phyloP scores from a whole-genome alignment of 2,113 vertebrate species.

The Sylvietta virens region DNA sequence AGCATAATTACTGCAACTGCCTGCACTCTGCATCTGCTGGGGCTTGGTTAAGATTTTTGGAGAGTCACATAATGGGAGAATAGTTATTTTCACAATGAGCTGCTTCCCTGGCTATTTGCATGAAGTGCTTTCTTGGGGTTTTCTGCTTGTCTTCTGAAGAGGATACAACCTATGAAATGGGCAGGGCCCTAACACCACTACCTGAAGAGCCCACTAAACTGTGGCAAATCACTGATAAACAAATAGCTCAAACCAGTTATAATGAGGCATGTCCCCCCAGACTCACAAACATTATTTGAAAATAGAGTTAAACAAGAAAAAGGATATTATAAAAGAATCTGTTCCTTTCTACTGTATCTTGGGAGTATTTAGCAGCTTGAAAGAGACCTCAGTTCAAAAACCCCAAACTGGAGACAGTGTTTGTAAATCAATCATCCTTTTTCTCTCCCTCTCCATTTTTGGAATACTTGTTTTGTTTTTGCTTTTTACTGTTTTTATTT shows the following conservation, averaged over 20 bases:
- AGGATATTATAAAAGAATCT: not conserved
- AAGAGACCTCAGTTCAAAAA: not conserved
- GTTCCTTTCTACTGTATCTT: not conserved
- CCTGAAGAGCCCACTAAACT: not conserved
- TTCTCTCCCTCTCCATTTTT: not conserved
- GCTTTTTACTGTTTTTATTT: not conserved
- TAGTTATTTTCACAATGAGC: not conserved
- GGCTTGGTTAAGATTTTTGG: slow-evolving; percentile 23
- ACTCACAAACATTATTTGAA: not conserved
- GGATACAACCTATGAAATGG: not conserved
- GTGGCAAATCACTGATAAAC: not conserved
- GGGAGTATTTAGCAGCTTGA: not conserved
- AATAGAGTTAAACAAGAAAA: not conserved
- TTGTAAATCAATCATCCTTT: not conserved
- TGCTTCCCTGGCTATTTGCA: not conserved
- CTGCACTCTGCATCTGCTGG: slow-evolving; percentile 27
- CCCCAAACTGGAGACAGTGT: not conserved
- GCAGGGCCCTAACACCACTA: not conserved
- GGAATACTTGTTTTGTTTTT: not conserved
- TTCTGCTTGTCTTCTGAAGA: not conserved
- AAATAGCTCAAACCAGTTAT: not conserved
- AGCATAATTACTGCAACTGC: slow-evolving; percentile 26
- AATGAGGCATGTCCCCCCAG: not conserved
- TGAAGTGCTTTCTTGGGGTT: not conserved
- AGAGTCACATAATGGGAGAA: not conserved